Base-by-base conservation (phyloP, 2,888 invertebrate genomes). In the Thyatira batis region DNA sequence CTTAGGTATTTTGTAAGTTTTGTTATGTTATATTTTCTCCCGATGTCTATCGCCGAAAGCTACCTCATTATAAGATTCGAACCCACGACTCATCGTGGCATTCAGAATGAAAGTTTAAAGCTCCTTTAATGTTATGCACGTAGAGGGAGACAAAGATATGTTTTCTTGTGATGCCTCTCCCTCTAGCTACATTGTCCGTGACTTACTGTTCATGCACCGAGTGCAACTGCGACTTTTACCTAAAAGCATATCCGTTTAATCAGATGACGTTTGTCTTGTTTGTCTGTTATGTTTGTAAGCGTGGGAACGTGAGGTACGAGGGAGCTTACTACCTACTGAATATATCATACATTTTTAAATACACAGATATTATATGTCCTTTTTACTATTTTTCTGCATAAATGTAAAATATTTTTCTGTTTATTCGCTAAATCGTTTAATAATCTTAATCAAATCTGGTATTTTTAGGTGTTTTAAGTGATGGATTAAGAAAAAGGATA, bases 131-230 rank as follows among this genome's bases (percentile, higher is more conserved):
- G n/a, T 20, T 20, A 3, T 49, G 39, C 21, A 39, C 39, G 49
- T 23, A 23, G 20, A 20, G 13, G 13, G 20, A 20, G 13, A 33
- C 49, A 20, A 28, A 52, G 39, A 27, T 23, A 27, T 46, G 53
- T 30, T 61, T 49, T 53, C 65, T 50, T 52, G 20, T 46, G 45
- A 53, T 5, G 49, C 39, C 58, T 65, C 58, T 61, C 58, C 51
- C 60, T 62, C 51, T 13, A n/a, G 13, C 13, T 13, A n/a, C 17
- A 17, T 11, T 3, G 30, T 39, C n/a, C 72, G 72, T 70, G 69
- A 69, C 65, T 67, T 27, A 58, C 54, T 48, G 53, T 64, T 51
- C 71, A 70, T 68, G 61, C 63, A 54, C 50, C 52, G 49, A 46
- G 10, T 65, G 67, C 70, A 69, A 52, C 53, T 33, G n/a, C 23